Evolutionary conservation across 64 coral and sea anemone genomes (phyloP).

Genomic region (Pocillopora verrucosa): DNA sequence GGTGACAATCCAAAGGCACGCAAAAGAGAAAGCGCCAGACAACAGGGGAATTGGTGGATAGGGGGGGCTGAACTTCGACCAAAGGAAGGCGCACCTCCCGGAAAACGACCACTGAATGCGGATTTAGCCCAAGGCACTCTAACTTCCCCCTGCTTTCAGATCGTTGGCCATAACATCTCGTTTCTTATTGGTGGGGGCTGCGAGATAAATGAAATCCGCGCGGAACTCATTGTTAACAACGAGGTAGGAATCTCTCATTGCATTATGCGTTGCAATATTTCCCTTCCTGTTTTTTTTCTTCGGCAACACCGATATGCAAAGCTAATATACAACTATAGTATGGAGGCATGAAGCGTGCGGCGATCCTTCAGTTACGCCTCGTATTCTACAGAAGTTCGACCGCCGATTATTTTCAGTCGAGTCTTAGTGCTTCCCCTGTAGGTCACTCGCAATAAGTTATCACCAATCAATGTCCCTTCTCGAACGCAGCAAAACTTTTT

Average conservation of each 20-base stretch:
- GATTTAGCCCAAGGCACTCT: conserved; percentile 11
- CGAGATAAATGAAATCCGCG: not conserved
- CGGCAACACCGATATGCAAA: no score
- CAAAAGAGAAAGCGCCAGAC: not conserved
- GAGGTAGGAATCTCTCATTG: not conserved
- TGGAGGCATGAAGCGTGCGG: no score
- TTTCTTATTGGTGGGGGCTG: conserved; percentile 69
- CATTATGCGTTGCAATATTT: no score
- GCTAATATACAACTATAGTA: no score
- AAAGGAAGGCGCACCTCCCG: not conserved
- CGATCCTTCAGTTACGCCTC: no score
- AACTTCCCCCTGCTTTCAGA: conserved; percentile 25
- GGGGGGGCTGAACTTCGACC: conserved; percentile 16
- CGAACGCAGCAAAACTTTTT: no score
- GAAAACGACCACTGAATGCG: not conserved
- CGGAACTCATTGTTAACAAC: conserved; percentile 36
- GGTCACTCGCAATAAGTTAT: no score
- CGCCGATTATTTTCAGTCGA: no score
- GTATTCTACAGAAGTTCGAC: no score
- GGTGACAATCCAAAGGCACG: conserved; percentile 20
- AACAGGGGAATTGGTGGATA: conserved; percentile 48
- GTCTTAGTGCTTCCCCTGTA: no score
- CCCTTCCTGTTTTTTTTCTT: no score
- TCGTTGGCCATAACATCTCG: conserved; percentile 34
- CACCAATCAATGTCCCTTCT: no score